Conservation (phyloP, 2,113 vertebrate genomes). For the Xenus cinereus region DNA sequence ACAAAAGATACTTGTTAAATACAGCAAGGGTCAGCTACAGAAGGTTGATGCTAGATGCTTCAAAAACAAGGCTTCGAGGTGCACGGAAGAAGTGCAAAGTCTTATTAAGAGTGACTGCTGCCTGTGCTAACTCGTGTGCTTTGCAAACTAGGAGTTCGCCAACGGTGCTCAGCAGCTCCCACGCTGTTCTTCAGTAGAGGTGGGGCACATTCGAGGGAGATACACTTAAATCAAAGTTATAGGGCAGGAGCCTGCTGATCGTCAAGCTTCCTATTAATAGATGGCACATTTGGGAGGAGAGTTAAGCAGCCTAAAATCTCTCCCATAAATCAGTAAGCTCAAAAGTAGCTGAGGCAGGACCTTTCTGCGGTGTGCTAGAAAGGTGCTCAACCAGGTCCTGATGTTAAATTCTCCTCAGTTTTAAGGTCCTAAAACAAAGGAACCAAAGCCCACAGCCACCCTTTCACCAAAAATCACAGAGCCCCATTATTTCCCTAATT, state of each 20-base stretch:
- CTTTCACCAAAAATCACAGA: neutral
- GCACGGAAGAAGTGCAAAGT: neutral
- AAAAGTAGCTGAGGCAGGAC: neutral
- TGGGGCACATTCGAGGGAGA: accelerated
- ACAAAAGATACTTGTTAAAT: conserved; percentile 53
- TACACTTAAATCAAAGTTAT: neutral
- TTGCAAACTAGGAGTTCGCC: neutral
- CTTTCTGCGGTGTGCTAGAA: neutral
- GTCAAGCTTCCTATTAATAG: neutral
- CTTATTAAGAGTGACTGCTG: neutral
- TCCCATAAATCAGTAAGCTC: neutral
- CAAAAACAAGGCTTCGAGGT: neutral
- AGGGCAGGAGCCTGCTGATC: neutral
- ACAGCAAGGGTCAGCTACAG: conserved; percentile 36
- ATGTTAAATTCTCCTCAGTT: neutral
- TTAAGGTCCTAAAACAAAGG: neutral
- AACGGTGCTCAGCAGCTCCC: accelerated
- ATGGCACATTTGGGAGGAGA: neutral
- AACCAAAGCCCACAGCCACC: neutral
- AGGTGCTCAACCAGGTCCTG: neutral
- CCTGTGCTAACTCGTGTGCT: accelerated
- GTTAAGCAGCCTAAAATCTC: neutral
- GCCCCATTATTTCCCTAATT: neutral
- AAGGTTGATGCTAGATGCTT: conserved; percentile 7
- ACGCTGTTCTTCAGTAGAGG: accelerated